These are phyloP conservation scores for Tolypeutes matacus DNA, from an alignment of 2,797 vertebrate genomes.

Conservation along the genomic window DNA sequence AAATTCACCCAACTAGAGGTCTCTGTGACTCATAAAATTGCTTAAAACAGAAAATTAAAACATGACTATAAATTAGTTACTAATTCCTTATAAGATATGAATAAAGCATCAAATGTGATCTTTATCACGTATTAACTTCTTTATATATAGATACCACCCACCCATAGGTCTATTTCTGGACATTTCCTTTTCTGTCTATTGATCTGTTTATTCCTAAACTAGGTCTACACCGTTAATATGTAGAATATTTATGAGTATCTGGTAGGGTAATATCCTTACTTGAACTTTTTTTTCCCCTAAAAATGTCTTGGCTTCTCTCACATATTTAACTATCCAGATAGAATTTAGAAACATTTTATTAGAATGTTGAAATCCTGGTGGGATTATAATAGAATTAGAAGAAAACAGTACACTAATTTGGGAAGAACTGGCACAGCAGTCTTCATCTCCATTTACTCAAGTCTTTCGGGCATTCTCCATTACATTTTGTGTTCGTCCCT, in stretches of 20 bases:
- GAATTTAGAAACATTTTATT: not conserved
- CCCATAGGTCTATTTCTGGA: not conserved
- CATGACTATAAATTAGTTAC: not conserved
- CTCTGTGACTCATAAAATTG: not conserved
- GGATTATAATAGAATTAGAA: not conserved
- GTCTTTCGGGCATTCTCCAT: not conserved
- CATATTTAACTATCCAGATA: not conserved
- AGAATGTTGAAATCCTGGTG: constrained; percentile 15
- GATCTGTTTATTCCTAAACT: not conserved
- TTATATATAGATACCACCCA: not conserved
- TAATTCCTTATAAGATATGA: not conserved
- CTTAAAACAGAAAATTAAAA: not conserved
- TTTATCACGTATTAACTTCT: not conserved
- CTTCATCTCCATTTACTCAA: not conserved
- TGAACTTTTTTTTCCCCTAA: not conserved
- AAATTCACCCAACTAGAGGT: not conserved
- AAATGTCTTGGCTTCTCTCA: not conserved
- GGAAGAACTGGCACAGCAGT: not conserved
- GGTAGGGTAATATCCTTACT: not conserved
- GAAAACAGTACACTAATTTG: not conserved
- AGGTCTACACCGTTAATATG: not conserved
- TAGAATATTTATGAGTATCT: not conserved
- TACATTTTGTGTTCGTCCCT: not conserved
- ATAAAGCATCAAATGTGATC: not conserved
- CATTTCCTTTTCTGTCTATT: no score